These are phyloP conservation scores for Drosophila pallidifrons DNA, from an alignment of 1,140 invertebrate species.

Conservation along the genomic window DNA sequence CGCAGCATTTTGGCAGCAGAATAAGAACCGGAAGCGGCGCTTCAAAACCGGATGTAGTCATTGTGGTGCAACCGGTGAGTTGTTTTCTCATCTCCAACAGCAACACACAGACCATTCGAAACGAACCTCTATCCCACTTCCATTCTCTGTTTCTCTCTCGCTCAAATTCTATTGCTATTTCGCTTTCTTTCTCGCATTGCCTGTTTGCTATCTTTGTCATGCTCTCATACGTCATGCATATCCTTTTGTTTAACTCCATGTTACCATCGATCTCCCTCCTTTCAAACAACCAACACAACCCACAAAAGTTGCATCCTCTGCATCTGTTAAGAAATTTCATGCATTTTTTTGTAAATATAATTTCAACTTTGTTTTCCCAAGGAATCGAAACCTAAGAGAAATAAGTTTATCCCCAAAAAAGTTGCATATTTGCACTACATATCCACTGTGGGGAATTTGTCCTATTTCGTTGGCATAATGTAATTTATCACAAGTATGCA, in stretches of 20 bases:
- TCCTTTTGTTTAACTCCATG: background rate
- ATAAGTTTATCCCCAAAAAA: background rate
- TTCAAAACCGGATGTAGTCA: constrained; percentile 81
- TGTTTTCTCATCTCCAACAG: constrained; percentile 68
- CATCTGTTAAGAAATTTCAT: constrained; percentile 20
- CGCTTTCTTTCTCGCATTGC: constrained; percentile 23
- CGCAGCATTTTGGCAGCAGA: constrained; percentile 75
- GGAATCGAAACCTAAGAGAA: background rate
- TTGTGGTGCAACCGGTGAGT: constrained; percentile 84
- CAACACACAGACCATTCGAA: constrained; percentile 6
- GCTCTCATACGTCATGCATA: constrained; percentile 23
- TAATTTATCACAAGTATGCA: too few species aligned
- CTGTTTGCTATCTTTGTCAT: constrained; percentile 42
- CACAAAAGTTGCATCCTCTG: constrained; percentile 27
- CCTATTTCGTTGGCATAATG: too few species aligned
- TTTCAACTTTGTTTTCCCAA: background rate
- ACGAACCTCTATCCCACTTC: constrained; percentile 7
- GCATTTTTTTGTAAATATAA: constrained; percentile 33
- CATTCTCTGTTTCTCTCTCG: constrained; percentile 8
- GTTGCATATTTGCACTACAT: background rate
- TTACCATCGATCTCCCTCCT: background rate
- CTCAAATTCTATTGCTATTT: constrained; percentile 10
- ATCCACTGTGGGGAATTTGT: too few species aligned
- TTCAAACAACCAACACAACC: background rate
- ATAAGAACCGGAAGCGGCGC: constrained; percentile 73